phyloP scores from a whole-genome alignment of 2,113 vertebrate species.

The Tapirus terrestris region DNA sequence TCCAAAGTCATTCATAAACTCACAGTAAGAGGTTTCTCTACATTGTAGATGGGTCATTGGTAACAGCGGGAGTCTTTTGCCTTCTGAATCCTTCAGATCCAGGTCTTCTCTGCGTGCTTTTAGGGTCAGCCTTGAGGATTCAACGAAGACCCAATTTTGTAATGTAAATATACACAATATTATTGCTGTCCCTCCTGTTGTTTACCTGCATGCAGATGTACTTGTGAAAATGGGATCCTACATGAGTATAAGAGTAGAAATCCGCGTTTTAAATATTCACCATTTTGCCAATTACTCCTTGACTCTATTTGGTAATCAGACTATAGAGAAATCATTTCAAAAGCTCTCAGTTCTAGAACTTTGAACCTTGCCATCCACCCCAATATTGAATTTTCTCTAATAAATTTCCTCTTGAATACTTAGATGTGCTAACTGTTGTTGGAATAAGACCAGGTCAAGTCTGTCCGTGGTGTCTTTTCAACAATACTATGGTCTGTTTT shows the following conservation, averaged over 20 bases:
- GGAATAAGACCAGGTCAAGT: not conserved
- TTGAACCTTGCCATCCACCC: not conserved
- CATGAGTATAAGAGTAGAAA: not conserved
- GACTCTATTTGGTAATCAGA: not conserved
- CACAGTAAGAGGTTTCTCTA: not conserved
- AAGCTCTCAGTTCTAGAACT: not conserved
- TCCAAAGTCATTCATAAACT: not conserved
- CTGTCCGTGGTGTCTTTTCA: not conserved
- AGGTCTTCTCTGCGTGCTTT: not conserved
- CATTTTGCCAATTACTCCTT: not conserved
- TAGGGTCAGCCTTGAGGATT: not conserved
- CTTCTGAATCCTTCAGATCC: not conserved
- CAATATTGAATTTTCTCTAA: not conserved
- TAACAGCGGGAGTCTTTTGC: not conserved
- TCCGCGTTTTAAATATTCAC: not conserved
- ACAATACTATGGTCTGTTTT: not conserved
- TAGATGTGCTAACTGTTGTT: not conserved
- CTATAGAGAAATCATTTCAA: not conserved
- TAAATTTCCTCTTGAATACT: not conserved
- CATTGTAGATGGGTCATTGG: too few relatives aligned
- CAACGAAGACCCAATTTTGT: not conserved
- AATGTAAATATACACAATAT: not conserved
- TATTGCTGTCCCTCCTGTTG: accelerated
- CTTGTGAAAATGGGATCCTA: not conserved
- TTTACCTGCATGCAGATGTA: not conserved